Conservation (phyloP, 1,140 invertebrate species). For the Drosophila seguyi region DNA sequence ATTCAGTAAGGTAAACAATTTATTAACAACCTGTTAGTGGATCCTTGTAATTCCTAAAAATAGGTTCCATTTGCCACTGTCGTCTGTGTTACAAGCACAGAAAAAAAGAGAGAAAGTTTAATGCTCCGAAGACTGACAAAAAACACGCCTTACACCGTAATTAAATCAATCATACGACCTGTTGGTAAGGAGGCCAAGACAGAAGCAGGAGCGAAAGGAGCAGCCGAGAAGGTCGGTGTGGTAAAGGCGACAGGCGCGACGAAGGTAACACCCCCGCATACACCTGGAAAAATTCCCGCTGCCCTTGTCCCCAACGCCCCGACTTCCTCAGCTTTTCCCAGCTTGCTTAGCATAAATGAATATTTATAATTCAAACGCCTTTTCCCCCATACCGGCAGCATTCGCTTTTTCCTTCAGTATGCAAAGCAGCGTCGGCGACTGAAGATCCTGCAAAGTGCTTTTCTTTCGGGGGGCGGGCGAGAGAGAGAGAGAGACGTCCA, state of each 20-base stretch:
- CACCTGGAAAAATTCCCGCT: conserved; percentile 67
- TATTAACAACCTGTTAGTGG: conserved; percentile 18
- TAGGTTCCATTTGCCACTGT: conserved; percentile 6
- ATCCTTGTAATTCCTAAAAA: conserved; percentile 8
- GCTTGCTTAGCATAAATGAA: conserved; percentile 80
- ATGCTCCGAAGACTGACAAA: conserved; percentile 26
- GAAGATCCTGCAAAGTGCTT: conserved; percentile 74
- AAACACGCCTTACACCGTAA: conserved; percentile 64
- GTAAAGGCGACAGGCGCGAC: conserved; percentile 29
- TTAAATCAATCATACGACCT: conserved; percentile 80
- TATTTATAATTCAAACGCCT: conserved; percentile 79
- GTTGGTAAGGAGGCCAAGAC: conserved; percentile 40
- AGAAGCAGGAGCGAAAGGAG: conserved; percentile 48
- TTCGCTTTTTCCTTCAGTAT: conserved; percentile 30
- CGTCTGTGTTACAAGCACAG: neutral
- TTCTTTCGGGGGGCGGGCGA: neutral
- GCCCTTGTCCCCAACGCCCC: neutral
- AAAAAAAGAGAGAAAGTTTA: conserved; percentile 7
- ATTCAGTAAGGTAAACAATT: conserved; percentile 3
- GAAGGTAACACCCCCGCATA: conserved; percentile 51
- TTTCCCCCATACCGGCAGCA: conserved; percentile 17
- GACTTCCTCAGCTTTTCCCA: no score
- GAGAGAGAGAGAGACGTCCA: neutral
- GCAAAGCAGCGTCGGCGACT: conserved; percentile 45
- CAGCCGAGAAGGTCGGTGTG: conserved; percentile 27